Evolutionary conservation across 2,797 vertebrate genomes (phyloP), one percentile per base, ranked within the genome.

Genomic region (Hemitrygon akajei): DNA sequence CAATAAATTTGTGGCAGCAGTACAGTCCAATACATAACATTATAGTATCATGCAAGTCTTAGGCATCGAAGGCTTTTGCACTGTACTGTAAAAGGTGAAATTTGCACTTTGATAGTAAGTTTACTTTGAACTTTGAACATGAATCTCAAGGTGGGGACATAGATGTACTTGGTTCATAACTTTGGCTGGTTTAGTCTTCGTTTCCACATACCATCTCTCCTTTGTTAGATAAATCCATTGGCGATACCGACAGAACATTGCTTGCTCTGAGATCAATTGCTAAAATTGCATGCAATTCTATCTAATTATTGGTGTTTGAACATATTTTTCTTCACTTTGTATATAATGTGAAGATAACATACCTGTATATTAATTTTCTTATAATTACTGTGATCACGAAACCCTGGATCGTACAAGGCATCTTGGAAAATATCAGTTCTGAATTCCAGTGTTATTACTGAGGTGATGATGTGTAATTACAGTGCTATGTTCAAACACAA

Each of bases 311-410:
- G 60, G 30, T 87, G 30, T 63, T 87, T n/a, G 14, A 7, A 16
- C 30, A 34, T 11, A 87, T 66, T 87, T 20, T n/a, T 12, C n/a
- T 87, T 30, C 14, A 63, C 14, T 87, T 60, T 63, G 58, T 66
- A 63, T 87, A 63, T 58, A 63, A 63, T 63, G 58, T 63, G 58
- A 63, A 30, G 18, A 34, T 30, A 66, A 63, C 16, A 34, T 87
- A 87, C 63, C 58, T 84, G 66, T 63, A n/a, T 63, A 87, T 87
- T 63, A 30, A 60, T 87, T 20, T 63, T 58, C 58, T 87, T 14
- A 34, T 87, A 87, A 87, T 87, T 66, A 63, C 58, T 63, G 58
- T n/a, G 58, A 87, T 87, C 84, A 66, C 27, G 16, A 87, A 63
- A 66, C 58, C 58, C 63, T 87, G 84, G 63, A 34, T 87, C 84